Base-by-base conservation (phyloP, 2,797 vertebrate species). In the Salmo trutta region DNA sequence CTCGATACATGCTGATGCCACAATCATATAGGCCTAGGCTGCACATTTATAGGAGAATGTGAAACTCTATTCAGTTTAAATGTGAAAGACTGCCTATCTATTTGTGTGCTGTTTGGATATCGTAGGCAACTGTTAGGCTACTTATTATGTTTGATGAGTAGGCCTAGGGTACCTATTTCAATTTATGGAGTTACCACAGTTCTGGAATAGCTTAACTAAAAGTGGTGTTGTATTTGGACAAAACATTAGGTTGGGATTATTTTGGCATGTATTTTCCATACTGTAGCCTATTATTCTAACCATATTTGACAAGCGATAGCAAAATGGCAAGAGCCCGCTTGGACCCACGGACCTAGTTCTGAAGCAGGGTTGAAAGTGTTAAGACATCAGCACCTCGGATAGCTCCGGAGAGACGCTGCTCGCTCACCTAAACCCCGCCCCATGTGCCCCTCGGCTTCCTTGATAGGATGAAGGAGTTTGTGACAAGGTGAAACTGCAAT, bases 301-400 rank as follows among this genome's bases (percentile, higher is more conserved):
- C 19, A 7, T 59, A 59, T 21, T 3, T 59, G 2, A 16, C 19
- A 59, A 59, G 19, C n/a, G 19, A n/a, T 21, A 59, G 56, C n/a
- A 6, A 59, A 59, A 59, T 59, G 56, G 6, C 56, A 21, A 59
- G 5, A 59, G 56, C 19, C 7, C 19, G 6, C 56, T 3, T 6
- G n/a, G 19, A 59, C 56, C 1, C 19, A 21, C 19, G 41, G 10
- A 14, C 41, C 41, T 59, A 59, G 56, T 59, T 59, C 56, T 21
- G 56, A 56, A 56, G 54, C 54, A 56, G 54, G 1, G 3, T 59
- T 59, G 3, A 59, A 59, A 21, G n/a, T 59, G 53, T 5, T 7
- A 5, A 59, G 2, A 59, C 41, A 73, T 75, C 81, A 91, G 91
- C 84, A 93, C 90, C 91, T 88, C 83, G 92, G 92, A 92, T 69